A percentile compares a stretch with the other conserved stretches of the same genome.
phyloP scores from a whole-genome alignment of 30 jellyfish, hydroid and myxozoan genomes.

The Aurelia aurita region DNA sequence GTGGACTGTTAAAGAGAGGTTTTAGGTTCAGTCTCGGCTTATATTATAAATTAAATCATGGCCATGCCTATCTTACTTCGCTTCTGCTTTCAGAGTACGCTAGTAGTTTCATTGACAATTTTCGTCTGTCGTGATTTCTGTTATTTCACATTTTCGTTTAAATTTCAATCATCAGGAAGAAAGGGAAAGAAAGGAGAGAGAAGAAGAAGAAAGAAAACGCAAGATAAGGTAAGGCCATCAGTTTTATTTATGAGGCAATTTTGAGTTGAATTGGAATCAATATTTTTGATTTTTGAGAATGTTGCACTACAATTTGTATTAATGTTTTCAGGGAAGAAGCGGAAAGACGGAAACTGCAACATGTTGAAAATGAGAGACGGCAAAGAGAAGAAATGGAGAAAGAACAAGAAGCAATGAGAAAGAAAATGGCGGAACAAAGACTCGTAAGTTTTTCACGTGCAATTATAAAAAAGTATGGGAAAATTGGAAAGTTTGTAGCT shows the following conservation, averaged over 20 bases:
- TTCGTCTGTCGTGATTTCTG: neutral
- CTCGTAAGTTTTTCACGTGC: constrained; percentile 58
- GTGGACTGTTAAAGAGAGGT: no score
- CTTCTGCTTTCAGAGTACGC: no score
- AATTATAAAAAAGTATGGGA: no score
- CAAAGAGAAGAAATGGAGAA: constrained; percentile 95
- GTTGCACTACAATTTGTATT: no score
- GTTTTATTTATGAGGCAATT: no score
- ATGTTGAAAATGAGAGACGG: constrained; percentile 83
- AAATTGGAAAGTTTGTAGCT: no score
- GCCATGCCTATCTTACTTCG: no score
- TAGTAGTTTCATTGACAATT: no score
- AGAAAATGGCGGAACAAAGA: constrained; percentile 88
- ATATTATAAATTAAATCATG: no score
- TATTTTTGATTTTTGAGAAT: no score
- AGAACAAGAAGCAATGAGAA: constrained; percentile 88
- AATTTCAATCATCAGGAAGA: constrained; percentile 71
- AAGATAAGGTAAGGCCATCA: constrained; percentile 54
- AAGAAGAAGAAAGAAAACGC: constrained; percentile 86
- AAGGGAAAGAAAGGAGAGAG: constrained; percentile 89
- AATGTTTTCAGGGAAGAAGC: constrained; percentile 86
- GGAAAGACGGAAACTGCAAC: constrained; percentile 74
- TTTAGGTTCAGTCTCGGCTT: no score
- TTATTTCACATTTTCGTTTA: neutral
- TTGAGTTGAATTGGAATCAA: no score